Evolutionary conservation across 2,888 invertebrate genomes (phyloP), one percentile per base, ranked within the genome.

Genomic region (Cremastinae sp.): DNA sequence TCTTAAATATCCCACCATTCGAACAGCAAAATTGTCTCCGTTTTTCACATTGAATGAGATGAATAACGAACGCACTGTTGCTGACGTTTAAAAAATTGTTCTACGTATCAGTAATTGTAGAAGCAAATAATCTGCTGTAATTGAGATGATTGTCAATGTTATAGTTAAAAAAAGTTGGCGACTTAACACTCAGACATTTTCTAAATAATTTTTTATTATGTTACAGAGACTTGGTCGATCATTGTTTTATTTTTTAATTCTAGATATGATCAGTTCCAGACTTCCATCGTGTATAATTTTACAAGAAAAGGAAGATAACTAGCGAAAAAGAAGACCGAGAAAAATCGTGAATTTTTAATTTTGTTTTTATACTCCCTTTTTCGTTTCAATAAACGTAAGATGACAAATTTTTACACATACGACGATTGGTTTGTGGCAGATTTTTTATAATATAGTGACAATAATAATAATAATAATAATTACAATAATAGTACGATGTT

Each of bases 321-420:
- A 69, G 56, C 20, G 64, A 55, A 53, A 56, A 16, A 49, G 56
- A n/a, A 58, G 12, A 22, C 45, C 2, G 37, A 16, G n/a, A 58
- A 20, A 14, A 28, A 75, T 20, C 58, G 16, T 39, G 45, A 18
- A 14, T 12, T 65, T 71, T n/a, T n/a, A 61, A 65, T 64, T 61
- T 59, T 71, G 65, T 20, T 75, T 75, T 70, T 71, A 75, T 75
- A 75, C 75, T 65, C 71, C 58, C 62, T 18, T 69, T 62, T 65
- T 70, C 2, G 41, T 58, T 65, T 64, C 56, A 69, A 65, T n/a
- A 53, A 64, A 68, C 71, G 74, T 66, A 70, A 53, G 68, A 62
- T 28, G 28, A 41, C 74, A 41, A 28, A 66, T 58, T 58, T 55
- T 64, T 74, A 69, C 62, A 56, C 43, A 70, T 74, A 69, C 7